Percentiles rank a stretch among this genome's conserved stretches.
These are phyloP conservation scores for Enteromius viviparus DNA, from an alignment of 2,797 vertebrate genomes.

Conservation along the genomic window DNA sequence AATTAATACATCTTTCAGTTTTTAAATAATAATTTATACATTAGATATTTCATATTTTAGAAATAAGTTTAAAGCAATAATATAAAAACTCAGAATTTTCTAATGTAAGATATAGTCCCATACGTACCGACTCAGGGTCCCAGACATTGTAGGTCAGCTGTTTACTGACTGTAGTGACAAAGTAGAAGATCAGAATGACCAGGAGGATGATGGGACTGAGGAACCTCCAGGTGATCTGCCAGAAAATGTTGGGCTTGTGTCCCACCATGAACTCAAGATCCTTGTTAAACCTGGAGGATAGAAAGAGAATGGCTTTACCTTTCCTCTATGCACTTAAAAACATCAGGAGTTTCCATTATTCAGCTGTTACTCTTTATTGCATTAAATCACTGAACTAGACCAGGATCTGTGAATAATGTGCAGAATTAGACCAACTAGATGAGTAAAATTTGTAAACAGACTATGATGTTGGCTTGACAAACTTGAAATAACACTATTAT, in stretches of 20 bases:
- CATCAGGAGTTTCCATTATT: background rate
- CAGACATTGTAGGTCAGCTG: slow-evolving; percentile 78
- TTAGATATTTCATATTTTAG: background rate
- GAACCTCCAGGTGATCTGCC: slow-evolving; percentile 83
- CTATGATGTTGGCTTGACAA: background rate
- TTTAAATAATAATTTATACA: background rate
- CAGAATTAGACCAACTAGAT: background rate
- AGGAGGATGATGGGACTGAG: slow-evolving; percentile 85
- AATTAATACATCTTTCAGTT: background rate
- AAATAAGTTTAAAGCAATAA: background rate
- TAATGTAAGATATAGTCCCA: background rate
- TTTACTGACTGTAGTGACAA: slow-evolving; percentile 76
- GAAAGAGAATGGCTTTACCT: background rate
- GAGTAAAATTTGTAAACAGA: background rate
- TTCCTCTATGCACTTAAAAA: background rate
- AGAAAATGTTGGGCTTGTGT: slow-evolving; percentile 88
- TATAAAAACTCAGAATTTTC: background rate
- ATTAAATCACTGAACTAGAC: background rate
- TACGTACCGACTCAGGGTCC: slow-evolving; percentile 60
- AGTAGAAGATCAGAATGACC: slow-evolving; percentile 82
- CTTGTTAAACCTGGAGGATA: slow-evolving; percentile 78
- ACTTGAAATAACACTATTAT: background rate
- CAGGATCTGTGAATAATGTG: background rate
- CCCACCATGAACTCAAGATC: slow-evolving; percentile 88
- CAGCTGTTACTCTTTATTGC: background rate